Evolutionary conservation across 2,797 vertebrate species (phyloP).

Genomic region (Telmatherina bonti): DNA sequence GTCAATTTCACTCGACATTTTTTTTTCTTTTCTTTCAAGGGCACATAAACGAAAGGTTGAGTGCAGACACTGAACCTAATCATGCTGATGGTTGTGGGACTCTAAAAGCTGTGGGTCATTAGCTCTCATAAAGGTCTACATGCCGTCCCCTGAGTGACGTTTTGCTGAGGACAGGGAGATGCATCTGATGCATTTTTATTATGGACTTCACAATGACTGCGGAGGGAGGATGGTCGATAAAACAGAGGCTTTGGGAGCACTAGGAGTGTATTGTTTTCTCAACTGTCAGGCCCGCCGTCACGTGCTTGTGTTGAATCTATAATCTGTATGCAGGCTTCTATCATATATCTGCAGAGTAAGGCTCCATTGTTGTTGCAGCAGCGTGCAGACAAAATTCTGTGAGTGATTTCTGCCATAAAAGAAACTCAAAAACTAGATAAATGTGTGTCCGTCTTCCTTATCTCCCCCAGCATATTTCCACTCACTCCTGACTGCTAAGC

Average conservation of each 20-base stretch:
- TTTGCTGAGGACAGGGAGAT: conserved; percentile 75
- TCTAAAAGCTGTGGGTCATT: conserved; percentile 84
- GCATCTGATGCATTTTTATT: conserved; percentile 81
- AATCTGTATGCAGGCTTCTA: conserved; percentile 59
- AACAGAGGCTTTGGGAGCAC: conserved; percentile 69
- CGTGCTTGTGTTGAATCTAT: conserved; percentile 66
- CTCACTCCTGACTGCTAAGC: conserved; percentile 28
- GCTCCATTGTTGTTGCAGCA: conserved; percentile 52
- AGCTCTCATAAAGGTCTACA: conserved; percentile 84
- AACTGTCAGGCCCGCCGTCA: conserved; percentile 66
- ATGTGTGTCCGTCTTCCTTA: conserved; percentile 36
- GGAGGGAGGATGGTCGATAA: conserved; percentile 67
- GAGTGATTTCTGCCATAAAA: conserved; percentile 46
- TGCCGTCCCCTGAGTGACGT: conserved; percentile 77
- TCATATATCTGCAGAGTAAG: conserved; percentile 72
- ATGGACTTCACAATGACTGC: conserved; percentile 69
- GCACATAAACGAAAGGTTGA: conserved; percentile 79
- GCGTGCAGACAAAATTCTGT: conserved; percentile 34
- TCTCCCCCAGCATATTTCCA: conserved; percentile 44
- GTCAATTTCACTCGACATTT: conserved; percentile 79
- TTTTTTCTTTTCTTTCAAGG: conserved; percentile 81
- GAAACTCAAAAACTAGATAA: conserved; percentile 45
- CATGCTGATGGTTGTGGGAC: conserved; percentile 84
- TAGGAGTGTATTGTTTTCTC: conserved; percentile 70
- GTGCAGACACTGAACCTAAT: conserved; percentile 82